These are phyloP conservation scores for Esox masquinongy DNA, from an alignment of 2,797 vertebrate genomes.

Conservation along the genomic window DNA sequence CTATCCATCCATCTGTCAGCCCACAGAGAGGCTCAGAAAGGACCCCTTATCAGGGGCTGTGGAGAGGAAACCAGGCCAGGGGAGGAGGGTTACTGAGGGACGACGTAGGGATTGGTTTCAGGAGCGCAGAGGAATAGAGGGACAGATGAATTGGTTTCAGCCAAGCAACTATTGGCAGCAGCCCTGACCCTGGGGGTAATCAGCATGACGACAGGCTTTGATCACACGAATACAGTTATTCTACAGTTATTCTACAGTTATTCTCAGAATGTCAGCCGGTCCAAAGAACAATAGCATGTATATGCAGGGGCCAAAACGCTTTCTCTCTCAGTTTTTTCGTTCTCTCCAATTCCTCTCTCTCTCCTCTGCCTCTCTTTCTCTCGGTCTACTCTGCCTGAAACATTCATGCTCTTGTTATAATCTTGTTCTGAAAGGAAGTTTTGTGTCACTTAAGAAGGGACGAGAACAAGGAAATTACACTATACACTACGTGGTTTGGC, in stretches of 20 bases:
- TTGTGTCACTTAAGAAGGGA: slow-evolving; percentile 33
- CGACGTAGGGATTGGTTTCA: slow-evolving; percentile 60
- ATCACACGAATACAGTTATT: slow-evolving; percentile 66
- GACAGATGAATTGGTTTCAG: slow-evolving; percentile 55
- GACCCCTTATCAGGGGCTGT: slow-evolving; percentile 53
- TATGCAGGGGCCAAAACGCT: slow-evolving; percentile 35
- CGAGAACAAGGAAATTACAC: slow-evolving; percentile 41
- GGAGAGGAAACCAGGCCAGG: slow-evolving; percentile 58
- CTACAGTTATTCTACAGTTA: slow-evolving; percentile 65
- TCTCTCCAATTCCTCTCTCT: no score
- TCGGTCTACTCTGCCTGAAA: background rate
- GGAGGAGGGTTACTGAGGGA: slow-evolving; percentile 54
- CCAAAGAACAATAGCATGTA: slow-evolving; percentile 63
- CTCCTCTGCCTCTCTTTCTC: no score
- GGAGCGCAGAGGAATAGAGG: slow-evolving; percentile 22
- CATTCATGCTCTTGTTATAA: background rate
- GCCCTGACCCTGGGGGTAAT: slow-evolving; percentile 64
- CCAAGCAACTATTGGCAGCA: slow-evolving; percentile 60
- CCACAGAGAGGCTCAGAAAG: slow-evolving; percentile 35
- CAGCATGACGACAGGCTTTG: slow-evolving; percentile 73
- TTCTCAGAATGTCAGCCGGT: slow-evolving; percentile 59
- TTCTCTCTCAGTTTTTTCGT: slow-evolving; percentile 39
- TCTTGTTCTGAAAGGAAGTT: slow-evolving; percentile 46
- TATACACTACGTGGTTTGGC: slow-evolving; percentile 18
- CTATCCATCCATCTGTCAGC: slow-evolving; percentile 69